Evolutionary conservation across 1,140 invertebrate genomes (phyloP), one percentile per base, ranked within the genome.

Genomic region (Drosophila trapezifrons): DNA sequence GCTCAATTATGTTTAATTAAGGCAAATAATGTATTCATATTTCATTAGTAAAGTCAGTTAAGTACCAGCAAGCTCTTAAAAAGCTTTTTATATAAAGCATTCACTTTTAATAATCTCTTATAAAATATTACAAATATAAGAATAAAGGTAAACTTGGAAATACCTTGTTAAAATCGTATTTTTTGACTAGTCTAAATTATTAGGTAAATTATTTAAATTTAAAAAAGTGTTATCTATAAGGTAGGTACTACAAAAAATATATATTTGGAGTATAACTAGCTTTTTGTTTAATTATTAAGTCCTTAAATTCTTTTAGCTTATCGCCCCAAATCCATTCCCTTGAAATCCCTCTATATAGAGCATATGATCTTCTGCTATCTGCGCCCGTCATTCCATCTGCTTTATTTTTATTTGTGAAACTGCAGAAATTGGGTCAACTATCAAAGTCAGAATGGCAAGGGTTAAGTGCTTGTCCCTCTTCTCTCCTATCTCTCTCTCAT

Each of bases 371-470:
- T 54, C 40, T 45, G 10, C 69, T 46, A 15, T 42, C 15, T 20
- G 12, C 10, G 10, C 37, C 37, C 38, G 37, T 66, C 73, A 65
- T 47, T 59, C 45, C 25, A 37, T 59, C 52, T 67, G 47, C 47
- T 59, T 54, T 71, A 71, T 51, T 73, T 84, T 78, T 80, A 59
- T 85, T 78, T 79, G 58, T 73, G 62, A 59, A 82, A 66, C 70
- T 72, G 60, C 37, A 52, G 87, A 78, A 87, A 87, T 84, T 89
- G 59, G 84, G 84, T 89, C 84, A 89, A 89, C 84, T 89, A 89
- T 89, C 84, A 89, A 89, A 89, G 84, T 89, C 85, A 87, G 77
- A 89, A 83, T 65, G 73, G 80, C 56, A 80, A 84, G 84, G 85
- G 84, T 89, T 89, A 89, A 89, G 85, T 80, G 85, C 63, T 66